These are phyloP conservation scores for Heliconius congener DNA, from an alignment of 1,140 invertebrate species.

Conservation along the genomic window DNA sequence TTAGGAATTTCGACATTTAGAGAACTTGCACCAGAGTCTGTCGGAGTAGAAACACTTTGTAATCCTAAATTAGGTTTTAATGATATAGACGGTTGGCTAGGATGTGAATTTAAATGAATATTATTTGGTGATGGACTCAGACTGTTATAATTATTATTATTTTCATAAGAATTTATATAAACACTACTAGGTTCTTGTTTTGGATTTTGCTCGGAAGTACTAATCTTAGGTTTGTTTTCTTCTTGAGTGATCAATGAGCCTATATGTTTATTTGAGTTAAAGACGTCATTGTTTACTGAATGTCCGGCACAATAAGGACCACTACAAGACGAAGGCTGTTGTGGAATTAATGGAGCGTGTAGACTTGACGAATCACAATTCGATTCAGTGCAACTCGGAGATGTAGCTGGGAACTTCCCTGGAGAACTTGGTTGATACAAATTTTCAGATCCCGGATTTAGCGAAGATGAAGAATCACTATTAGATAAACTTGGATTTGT, in stretches of 20 bases:
- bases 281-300: constrained; percentile 3
- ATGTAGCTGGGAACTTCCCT: constrained; percentile 19
- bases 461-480: constrained; percentile 2
- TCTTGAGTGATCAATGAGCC: neutral
- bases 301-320: constrained; percentile 14
- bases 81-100: neutral
- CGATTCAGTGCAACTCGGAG: constrained; percentile 29
- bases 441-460: neutral
- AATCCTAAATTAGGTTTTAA: constrained; percentile 2
- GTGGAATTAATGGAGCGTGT: constrained; percentile 6
- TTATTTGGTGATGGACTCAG: neutral
- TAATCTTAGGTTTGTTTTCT: neutral
- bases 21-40: neutral
- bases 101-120: neutral
- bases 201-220: neutral
- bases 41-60: neutral
- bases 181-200: neutral
- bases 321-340: constrained; percentile 20
- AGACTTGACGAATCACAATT: constrained; percentile 37
- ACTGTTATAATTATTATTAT: neutral
- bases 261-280: neutral
- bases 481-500: constrained; percentile 27
- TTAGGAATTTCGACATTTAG: neutral
- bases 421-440: constrained; percentile 27
- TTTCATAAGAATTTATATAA: neutral